Base-by-base conservation (phyloP, 1,140 invertebrate genomes). In the Oryctes rhinoceros region DNA sequence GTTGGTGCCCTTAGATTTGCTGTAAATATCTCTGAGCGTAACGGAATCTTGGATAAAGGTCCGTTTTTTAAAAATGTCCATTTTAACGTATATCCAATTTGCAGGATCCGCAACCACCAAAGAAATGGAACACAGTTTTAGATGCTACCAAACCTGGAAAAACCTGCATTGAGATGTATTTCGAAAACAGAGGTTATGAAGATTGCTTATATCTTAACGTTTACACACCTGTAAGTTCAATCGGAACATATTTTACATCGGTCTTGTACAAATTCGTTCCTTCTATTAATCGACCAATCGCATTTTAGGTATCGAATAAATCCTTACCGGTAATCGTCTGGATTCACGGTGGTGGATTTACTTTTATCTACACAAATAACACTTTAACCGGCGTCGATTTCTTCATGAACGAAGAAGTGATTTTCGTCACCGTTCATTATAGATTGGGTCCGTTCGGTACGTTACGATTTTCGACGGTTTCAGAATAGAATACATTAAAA, bases 391-490 rank as follows among this genome's bases (percentile, higher is more conserved):
- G 91, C n/a, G 91, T 91, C 3, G 91, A 93, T 82, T 91, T 92
- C 76, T 88, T 94, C 6, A 85, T 92, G 30, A 85, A 89, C 24
- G 88, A 94, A 84, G 90, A 91, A 78, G 87, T 94, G 0, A 86
- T 95, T 11, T 79, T 94, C 0, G 92, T 95, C 0, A 91, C 91
- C 1, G 87, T 94, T 1, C 94, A 94, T 84, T 95, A 95, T 86
- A 90, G 94, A 78, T 85, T 94, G 1, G 92, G 91, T 78, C 86
- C 89, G 30, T 87, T 93, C 5, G 65, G 65, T 71, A 71, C 13
- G 65, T 11, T 24, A 13, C 65, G 4, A 44, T 10, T 44, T 44
- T 44, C 5, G 9, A 5, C 9, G 5, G 3, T 44, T 10, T 5
- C 5, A 5, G 39, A 44, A 44, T 5, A 44, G 0, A 44, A 44